These are phyloP conservation scores for Atta cephalotes DNA, from an alignment of 1,140 invertebrate genomes.

Conservation along the genomic window DNA sequence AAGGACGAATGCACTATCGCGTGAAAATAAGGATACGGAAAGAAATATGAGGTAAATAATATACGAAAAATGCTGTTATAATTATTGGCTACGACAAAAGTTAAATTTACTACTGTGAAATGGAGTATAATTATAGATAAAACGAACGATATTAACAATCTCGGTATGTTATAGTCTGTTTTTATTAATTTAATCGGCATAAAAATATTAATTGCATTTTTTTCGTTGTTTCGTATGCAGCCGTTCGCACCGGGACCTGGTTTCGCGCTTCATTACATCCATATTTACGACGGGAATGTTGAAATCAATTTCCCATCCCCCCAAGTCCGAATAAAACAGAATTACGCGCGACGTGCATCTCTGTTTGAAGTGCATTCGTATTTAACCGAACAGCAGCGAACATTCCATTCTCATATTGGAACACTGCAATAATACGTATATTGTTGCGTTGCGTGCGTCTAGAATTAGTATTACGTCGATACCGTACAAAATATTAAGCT, in stretches of 20 bases:
- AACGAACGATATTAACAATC: conserved; percentile 28
- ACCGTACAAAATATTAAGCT: not conserved
- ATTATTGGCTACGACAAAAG: not conserved
- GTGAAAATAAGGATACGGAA: not conserved
- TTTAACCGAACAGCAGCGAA: conserved; percentile 48
- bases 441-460: conserved; percentile 30
- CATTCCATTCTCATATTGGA: conserved; percentile 47
- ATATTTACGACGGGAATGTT: conserved; percentile 54
- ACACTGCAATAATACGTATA: conserved; percentile 49
- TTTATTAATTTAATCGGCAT: conserved; percentile 51
- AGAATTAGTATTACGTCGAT: conserved; percentile 29
- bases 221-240: conserved; percentile 2
- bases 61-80: not conserved
- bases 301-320: conserved; percentile 58
- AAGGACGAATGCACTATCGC: not conserved
- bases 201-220: conserved; percentile 62
- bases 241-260: not conserved
- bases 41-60: not conserved
- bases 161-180: not conserved
- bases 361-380: conserved; percentile 48
- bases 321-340: conserved; percentile 48
- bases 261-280: conserved; percentile 59
- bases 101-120: not conserved
- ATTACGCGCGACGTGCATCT: conserved; percentile 27
- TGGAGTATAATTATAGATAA: not conserved